phyloP scores from a whole-genome alignment of 2,797 vertebrate species.

The Eulemur rubriventer region DNA sequence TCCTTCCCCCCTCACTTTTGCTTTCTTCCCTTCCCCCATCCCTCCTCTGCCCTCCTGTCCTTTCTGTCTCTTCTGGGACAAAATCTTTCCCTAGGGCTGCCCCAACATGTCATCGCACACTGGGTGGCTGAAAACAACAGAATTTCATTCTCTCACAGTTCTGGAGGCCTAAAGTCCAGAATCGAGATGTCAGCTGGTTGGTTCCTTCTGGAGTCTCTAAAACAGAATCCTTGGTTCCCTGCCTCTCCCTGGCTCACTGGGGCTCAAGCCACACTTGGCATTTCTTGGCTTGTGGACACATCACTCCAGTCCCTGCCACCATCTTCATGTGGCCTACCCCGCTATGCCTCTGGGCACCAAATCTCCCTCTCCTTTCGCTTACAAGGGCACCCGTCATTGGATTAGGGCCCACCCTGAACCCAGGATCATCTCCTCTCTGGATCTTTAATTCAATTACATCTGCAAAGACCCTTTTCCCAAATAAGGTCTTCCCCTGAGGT shows the following conservation, averaged over 20 bases:
- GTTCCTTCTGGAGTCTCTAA: background rate
- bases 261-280: background rate
- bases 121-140: background rate
- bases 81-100: background rate
- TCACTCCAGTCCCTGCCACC: background rate
- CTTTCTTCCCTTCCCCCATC: background rate
- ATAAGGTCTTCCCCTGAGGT: background rate
- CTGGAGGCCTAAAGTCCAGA: background rate
- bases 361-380: background rate
- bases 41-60: background rate
- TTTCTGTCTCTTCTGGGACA: background rate
- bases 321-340: rapidly evolving
- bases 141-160: background rate
- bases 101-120: background rate
- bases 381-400: background rate
- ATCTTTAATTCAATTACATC: background rate
- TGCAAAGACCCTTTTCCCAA: background rate
- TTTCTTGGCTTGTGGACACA: background rate
- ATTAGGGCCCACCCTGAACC: background rate
- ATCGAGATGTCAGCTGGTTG: background rate
- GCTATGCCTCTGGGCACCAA: rapidly evolving
- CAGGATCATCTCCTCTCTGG: background rate
- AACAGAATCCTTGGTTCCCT: no score
- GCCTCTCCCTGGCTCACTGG: background rate
- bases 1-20: background rate